Percentiles rank a stretch among this genome's conserved stretches.
phyloP scores from a whole-genome alignment of 2,113 vertebrate species.

The Sminthopsis crassicaudata region DNA sequence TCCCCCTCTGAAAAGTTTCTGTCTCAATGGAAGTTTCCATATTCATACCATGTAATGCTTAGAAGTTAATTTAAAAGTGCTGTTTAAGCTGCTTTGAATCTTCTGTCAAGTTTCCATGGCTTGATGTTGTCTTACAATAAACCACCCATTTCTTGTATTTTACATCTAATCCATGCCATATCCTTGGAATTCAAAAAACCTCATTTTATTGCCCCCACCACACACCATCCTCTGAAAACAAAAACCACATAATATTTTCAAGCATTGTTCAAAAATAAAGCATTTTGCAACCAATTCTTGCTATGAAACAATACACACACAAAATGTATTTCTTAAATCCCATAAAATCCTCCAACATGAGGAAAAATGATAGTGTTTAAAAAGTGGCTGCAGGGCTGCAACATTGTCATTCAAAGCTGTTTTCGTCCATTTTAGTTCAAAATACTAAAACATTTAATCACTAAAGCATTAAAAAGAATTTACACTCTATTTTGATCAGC shows the following conservation, averaged over 20 bases:
- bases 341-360: slow-evolving; percentile 90
- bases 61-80: slow-evolving; percentile 90
- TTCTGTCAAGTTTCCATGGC: slow-evolving; percentile 97
- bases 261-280: slow-evolving; percentile 98
- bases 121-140: slow-evolving; percentile 96
- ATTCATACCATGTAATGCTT: slow-evolving; percentile 86
- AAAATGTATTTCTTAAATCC: slow-evolving; percentile 91
- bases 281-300: slow-evolving; percentile 93
- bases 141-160: slow-evolving; percentile 89
- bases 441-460: slow-evolving; percentile 92
- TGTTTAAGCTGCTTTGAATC: slow-evolving; percentile 91
- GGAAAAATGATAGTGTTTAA: slow-evolving; percentile 89
- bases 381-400: slow-evolving; percentile 85
- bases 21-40: slow-evolving; percentile 84
- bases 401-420: slow-evolving; percentile 86
- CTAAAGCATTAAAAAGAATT: slow-evolving; percentile 96
- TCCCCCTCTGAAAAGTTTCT: slow-evolving; percentile 86
- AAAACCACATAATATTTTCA: slow-evolving; percentile 93
- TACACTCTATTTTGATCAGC: slow-evolving; percentile 89
- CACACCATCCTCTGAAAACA: slow-evolving; percentile 91
- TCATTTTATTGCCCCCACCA: slow-evolving; percentile 93
- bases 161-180: slow-evolving; percentile 91
- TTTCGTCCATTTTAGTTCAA: slow-evolving; percentile 90
- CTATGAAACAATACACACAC: slow-evolving; percentile 95
- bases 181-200: slow-evolving; percentile 90